Evolutionary conservation across 1,140 invertebrate species (phyloP).

Genomic region (Linepithema humile): DNA sequence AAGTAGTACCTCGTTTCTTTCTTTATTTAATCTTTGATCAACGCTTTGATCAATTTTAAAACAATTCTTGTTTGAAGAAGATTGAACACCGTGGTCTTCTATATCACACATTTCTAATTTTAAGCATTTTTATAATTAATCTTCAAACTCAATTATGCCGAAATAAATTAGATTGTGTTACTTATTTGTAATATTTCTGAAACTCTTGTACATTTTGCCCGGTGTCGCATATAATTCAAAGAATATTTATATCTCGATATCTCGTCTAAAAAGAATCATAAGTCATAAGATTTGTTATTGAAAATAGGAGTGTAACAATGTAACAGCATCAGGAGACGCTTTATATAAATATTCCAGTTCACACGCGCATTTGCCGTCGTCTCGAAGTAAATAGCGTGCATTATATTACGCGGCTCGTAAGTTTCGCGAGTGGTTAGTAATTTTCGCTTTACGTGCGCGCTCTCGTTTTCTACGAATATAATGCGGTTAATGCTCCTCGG

Average conservation of each 20-base stretch:
- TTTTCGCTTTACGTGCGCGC: conserved; percentile 31
- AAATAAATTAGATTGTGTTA: neutral
- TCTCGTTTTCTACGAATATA: conserved; percentile 56
- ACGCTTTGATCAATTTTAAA: neutral
- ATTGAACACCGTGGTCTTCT: neutral
- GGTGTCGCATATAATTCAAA: neutral
- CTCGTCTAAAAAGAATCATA: neutral
- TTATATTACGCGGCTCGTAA: conserved; percentile 25
- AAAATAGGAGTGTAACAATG: neutral
- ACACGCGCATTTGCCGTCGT: neutral
- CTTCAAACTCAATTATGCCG: neutral
- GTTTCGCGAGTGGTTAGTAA: conserved; percentile 23
- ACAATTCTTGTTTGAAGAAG: neutral
- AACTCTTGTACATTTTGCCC: no score
- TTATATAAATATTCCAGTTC: conserved; percentile 38
- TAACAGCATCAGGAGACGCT: neutral
- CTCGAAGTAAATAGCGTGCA: conserved; percentile 42
- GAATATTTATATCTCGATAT: neutral
- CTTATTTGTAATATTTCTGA: neutral
- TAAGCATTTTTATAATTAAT: neutral
- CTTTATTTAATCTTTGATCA: no score
- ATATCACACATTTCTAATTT: neutral
- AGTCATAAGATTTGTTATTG: neutral
- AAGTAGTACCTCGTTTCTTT: no score
- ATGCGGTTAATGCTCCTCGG: conserved; percentile 59